Evolutionary conservation across 92 coral and sea anemone species (phyloP), one percentile per base, ranked within the genome.

Genomic region (Bergia puertoricense): DNA sequence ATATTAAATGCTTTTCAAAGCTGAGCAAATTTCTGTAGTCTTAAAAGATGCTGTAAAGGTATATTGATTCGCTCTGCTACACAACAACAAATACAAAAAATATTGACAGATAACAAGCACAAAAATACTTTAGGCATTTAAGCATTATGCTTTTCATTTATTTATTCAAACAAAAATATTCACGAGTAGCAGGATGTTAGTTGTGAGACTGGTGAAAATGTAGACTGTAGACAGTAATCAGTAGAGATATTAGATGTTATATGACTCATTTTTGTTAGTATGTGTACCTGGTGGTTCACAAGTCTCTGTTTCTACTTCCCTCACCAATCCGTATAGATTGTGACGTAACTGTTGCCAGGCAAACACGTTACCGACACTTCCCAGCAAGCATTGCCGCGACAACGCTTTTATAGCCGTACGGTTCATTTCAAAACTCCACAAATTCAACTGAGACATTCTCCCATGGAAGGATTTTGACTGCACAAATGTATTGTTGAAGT

Each of bases 321-420:
- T 16, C 36, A 5, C 79, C 4, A 45, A 76, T 45, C 79, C 79
- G 36, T 76, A 51, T 18, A 76, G 22, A 76, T 16, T 76, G 51
- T 76, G 51, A 76, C 79, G 79, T 16, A 62, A 62, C 69, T 76
- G 79, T 76, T 30, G 79, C 79, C 79, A 76, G 8, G 79, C 79
- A 76, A 76, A 51, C 30, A 76, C 54, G 23, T 42, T 76, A 11
- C 79, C 79, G 6, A 39, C 79, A 5, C 79, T 76, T 14, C 79
- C 54, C 38, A 40, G 30, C 79, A 76, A 4, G 36, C 79, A 76
- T 36, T 76, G 51, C 23, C 46, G 44, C 15, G 79, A 76, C 36
- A 76, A 16, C 6, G 23, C 54, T 76, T 2, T n/a, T 15, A 76
- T 76, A 1, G 79, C 79, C n/a, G 36, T 76, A 76, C 5, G 8